These are phyloP conservation scores for Rhinoraja longicauda DNA, from an alignment of 2,797 vertebrate genomes.

Conservation along the genomic window DNA sequence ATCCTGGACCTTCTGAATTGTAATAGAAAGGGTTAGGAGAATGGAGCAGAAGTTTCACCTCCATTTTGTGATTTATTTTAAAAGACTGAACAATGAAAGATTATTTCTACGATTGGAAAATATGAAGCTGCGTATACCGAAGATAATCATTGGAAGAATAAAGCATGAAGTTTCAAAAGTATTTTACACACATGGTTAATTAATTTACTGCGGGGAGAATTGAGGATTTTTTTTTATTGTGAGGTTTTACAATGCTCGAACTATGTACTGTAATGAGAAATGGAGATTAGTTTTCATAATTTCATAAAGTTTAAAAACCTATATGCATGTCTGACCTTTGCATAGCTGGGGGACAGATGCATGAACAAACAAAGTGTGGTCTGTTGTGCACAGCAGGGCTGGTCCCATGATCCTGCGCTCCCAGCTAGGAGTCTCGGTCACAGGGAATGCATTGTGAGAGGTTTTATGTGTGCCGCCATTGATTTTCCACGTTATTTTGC, in stretches of 20 bases:
- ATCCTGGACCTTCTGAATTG: no score
- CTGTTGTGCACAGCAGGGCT: neutral
- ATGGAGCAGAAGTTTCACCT: no score
- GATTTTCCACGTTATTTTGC: neutral
- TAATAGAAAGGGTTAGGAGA: no score
- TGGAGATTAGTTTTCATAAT: neutral
- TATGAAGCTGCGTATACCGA: no score
- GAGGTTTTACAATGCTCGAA: no score
- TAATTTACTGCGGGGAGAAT: neutral
- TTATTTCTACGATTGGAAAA: neutral
- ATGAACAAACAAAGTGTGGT: neutral
- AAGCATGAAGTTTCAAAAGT: neutral
- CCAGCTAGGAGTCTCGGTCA: neutral
- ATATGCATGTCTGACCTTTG: neutral
- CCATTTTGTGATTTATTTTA: neutral
- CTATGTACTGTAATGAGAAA: neutral
- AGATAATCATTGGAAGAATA: neutral
- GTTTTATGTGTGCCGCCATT: neutral
- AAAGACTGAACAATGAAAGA: neutral
- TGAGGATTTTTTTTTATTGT: no score
- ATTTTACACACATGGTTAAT: neutral
- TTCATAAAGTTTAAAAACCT: neutral
- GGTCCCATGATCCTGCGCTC: neutral
- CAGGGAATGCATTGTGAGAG: neutral
- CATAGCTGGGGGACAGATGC: neutral